Evolutionary conservation across 2,888 invertebrate species (phyloP), one percentile per base, ranked within the genome.

Genomic region (Buathra laborator): DNA sequence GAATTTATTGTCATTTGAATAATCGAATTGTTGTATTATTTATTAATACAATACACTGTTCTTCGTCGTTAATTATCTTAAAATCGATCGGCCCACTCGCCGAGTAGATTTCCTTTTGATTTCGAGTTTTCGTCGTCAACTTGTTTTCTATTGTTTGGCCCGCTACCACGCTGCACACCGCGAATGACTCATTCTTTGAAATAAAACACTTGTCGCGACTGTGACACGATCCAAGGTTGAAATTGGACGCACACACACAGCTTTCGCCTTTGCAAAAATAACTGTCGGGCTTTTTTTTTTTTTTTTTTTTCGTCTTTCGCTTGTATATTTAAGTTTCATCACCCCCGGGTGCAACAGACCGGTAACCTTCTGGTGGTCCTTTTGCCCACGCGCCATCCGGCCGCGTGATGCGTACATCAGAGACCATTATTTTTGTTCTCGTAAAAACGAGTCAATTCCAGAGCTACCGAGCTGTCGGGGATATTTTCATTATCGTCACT

Each of bases 181-280:
- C 19, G 14, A 59, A 37, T 64, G 62, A 59, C 44, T 46, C 46
- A 68, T 78, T 48, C 16, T 74, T 70, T 24, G 64, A 62, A 77
- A 68, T 77, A 44, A 81, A 74, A 66, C 62, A 64, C 68, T 74
- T 56, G 16, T n/a, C 68, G 24, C 59, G 29, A 44, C 48, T 48
- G 48, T 66, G 72, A 74, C 80, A 77, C 64, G 70, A 68, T 48
- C 43, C 77, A 81, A 81, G 77, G 77, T 77, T 74, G 51, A 74
- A 83, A 71, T 59, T 48, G 7, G 24, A 51, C 56, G 46, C 44
- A 44, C 29, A 10, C 81, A 24, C 53, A 14, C 9, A 24, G 19
- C 44, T 67, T 84, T 51, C 72, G 48, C 74, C 74, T 85, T 85
- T 84, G 85, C 83, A 90, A 91, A 91, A 92, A 92, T 92, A 92